Percentiles rank a stretch among this genome's conserved stretches.
Conservation (phyloP, 37 sponge, comb jelly and placozoan species). For the Diacarnus erythraeanus region DNA sequence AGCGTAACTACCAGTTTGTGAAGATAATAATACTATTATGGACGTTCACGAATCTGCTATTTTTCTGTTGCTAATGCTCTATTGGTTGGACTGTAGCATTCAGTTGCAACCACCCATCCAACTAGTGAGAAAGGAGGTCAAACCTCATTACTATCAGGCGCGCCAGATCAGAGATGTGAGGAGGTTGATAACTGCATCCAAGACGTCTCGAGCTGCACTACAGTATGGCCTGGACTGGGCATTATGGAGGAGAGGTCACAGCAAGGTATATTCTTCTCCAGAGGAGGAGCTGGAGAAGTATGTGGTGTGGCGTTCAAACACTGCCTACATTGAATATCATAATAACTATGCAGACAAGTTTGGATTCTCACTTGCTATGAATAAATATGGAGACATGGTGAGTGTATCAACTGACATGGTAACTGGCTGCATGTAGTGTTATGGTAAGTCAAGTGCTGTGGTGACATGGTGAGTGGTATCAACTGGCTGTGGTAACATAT, state of each 20-base stretch:
- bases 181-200: neutral
- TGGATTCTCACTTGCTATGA: constrained; percentile 67
- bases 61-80: no score
- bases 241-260: constrained; percentile 31
- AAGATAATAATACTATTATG: no score
- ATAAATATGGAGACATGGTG: constrained; percentile 73
- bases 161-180: neutral
- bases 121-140: no score
- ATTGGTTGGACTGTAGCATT: no score
- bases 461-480: neutral
- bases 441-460: neutral
- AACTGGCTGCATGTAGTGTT: neutral
- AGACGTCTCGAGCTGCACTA: neutral
- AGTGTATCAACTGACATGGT: constrained; percentile 9
- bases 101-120: no score
- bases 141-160: neutral
- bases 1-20: no score
- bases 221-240: constrained; percentile 39
- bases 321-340: constrained; percentile 62
- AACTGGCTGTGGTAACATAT: neutral
- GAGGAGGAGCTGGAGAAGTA: constrained; percentile 39
- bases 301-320: constrained; percentile 59
- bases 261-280: constrained; percentile 33
- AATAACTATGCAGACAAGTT: constrained; percentile 48
- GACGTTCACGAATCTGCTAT: no score